Conservation (phyloP, 2,888 invertebrate genomes). For the Rhodophaea formosa region DNA sequence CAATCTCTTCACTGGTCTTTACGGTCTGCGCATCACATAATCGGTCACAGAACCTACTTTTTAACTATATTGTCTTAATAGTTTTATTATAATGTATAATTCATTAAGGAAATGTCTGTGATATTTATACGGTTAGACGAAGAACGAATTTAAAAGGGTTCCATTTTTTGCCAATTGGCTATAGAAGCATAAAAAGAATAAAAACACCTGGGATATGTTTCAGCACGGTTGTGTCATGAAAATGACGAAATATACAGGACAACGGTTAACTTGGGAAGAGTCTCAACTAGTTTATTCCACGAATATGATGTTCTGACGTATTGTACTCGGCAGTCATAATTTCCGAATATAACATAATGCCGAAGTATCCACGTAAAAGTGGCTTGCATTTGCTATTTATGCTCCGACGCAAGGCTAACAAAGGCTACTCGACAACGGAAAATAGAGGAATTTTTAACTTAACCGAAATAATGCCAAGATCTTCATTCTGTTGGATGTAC, state of each 20-base stretch:
- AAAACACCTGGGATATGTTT: too few relatives aligned
- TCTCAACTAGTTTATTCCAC: conserved; percentile 4
- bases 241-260: neutral
- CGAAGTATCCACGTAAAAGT: conserved; percentile 45
- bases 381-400: conserved; percentile 59
- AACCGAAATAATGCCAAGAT: conserved; percentile 31
- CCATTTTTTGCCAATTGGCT: too few relatives aligned
- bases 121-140: too few relatives aligned
- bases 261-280: conserved; percentile 3
- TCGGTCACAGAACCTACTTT: too few relatives aligned
- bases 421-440: conserved; percentile 37
- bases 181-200: too few relatives aligned
- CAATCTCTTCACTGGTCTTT: too few relatives aligned
- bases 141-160: too few relatives aligned
- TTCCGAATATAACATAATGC: conserved; percentile 50
- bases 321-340: conserved; percentile 31
- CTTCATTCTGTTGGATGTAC: conserved; percentile 15
- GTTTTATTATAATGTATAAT: too few relatives aligned
- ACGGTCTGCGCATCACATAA: too few relatives aligned
- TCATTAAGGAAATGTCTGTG: too few relatives aligned
- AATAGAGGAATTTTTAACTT: conserved; percentile 36
- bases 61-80: too few relatives aligned
- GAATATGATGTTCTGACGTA: conserved; percentile 21
- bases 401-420: conserved; percentile 48
- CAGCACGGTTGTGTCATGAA: neutral